Percentiles rank a stretch among this genome's conserved stretches.
phyloP scores from a whole-genome alignment of 2,797 vertebrate species.

The Microctenopoma lineatum region DNA sequence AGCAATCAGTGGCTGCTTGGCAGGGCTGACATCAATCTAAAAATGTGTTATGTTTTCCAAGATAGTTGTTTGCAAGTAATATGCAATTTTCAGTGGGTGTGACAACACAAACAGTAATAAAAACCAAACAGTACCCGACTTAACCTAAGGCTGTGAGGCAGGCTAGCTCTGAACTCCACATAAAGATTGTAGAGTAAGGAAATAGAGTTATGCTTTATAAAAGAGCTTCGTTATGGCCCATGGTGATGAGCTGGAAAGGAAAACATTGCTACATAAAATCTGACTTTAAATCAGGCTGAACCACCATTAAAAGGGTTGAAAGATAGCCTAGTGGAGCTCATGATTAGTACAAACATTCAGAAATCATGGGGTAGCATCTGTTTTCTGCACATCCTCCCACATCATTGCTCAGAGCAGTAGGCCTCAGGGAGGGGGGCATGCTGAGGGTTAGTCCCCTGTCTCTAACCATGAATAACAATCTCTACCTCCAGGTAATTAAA shows the following conservation, averaged over 20 bases:
- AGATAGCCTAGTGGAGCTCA: constrained; percentile 70
- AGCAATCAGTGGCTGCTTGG: constrained; percentile 24
- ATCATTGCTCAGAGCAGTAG: constrained; percentile 70
- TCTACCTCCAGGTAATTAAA: constrained; percentile 77
- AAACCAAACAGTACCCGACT: constrained; percentile 26
- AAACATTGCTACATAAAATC: constrained; percentile 67
- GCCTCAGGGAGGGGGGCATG: constrained; percentile 62
- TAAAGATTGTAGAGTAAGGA: constrained; percentile 19
- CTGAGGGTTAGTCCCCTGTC: constrained; percentile 69
- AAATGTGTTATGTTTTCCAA: constrained; percentile 16
- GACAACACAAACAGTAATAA: constrained; percentile 9
- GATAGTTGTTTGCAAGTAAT: neutral
- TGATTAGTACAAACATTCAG: constrained; percentile 79
- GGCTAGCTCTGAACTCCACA: constrained; percentile 18
- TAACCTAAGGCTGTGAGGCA: neutral
- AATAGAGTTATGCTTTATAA: constrained; percentile 38
- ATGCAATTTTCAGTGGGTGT: constrained; percentile 12
- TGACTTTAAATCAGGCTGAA: constrained; percentile 73
- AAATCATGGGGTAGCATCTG: constrained; percentile 81
- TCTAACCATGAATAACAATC: constrained; percentile 82
- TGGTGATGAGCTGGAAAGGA: constrained; percentile 56
- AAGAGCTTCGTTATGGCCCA: constrained; percentile 43
- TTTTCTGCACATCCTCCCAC: constrained; percentile 74
- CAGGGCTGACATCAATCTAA: constrained; percentile 35
- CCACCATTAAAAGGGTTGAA: constrained; percentile 68